These are phyloP conservation scores for Zelleria hepariella DNA, from an alignment of 2,888 invertebrate species.

Conservation along the genomic window DNA sequence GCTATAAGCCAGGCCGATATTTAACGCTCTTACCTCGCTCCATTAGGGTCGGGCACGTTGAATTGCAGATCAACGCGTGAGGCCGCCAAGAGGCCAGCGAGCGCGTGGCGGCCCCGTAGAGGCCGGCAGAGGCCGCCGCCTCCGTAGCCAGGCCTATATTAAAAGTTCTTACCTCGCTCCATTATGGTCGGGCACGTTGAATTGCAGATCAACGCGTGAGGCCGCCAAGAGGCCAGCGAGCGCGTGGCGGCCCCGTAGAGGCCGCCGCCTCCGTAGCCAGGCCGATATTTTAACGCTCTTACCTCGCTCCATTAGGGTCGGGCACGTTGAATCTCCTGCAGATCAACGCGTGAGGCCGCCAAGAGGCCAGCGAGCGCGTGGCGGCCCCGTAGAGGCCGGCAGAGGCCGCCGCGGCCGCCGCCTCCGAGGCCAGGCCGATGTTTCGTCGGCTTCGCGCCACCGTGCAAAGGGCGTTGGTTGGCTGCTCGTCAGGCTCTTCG, in stretches of 20 bases:
- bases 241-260: constrained; percentile 86
- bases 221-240: constrained; percentile 81
- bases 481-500: constrained; percentile 45
- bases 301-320: constrained; percentile 76
- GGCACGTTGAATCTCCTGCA: constrained; percentile 96
- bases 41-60: constrained; percentile 87
- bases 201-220: constrained; percentile 89
- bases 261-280: constrained; percentile 74
- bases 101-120: constrained; percentile 84
- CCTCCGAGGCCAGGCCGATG: constrained; percentile 47
- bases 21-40: neutral
- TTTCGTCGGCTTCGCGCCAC: constrained; percentile 46
- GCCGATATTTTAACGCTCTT: neutral
- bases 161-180: neutral
- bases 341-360: constrained; percentile 88
- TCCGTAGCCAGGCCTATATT: neutral
- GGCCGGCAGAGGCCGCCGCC: constrained; percentile 55
- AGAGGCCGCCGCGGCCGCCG: constrained; percentile 71
- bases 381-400: constrained; percentile 83
- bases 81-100: constrained; percentile 84
- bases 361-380: constrained; percentile 77
- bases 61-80: constrained; percentile 88
- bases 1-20: neutral
- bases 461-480: constrained; percentile 40
- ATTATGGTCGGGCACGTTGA: constrained; percentile 90